Base-by-base conservation (phyloP, 2,113 vertebrate species). In the Picathartes gymnocephalus region DNA sequence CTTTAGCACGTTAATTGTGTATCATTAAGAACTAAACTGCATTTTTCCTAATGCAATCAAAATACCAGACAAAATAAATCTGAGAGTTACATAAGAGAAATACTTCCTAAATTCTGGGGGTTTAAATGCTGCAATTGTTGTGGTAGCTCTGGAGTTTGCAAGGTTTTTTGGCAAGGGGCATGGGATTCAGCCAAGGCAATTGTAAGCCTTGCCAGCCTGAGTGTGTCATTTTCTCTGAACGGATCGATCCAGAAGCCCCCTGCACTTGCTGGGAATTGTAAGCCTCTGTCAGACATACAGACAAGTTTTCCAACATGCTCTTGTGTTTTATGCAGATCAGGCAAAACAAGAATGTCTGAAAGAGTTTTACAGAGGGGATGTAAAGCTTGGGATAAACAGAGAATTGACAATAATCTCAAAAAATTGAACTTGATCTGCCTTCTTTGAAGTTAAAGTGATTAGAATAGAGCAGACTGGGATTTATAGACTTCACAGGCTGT, bases 361-460 rank as follows among this genome's bases (percentile, higher is more conserved):
- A 64, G 71, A 35, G 45, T 86, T 93, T 71, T 60, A 74, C 51
- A 65, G 53, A 88, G 21, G 9, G 11, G 51, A 86, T 28, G 21
- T 45, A 90, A 85, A 90, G 45, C 62, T 85, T 92, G 18, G 30
- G 61, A 82, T 88, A 91, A 95, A 90, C 28, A 90, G 48, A 71
- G 65, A 85, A 74, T 27, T 72, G 31, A 84, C 93, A 95, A 79
- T 37, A 78, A 88, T 66, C 40, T 88, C 60, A 53, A 64, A 86
- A 78, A 71, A 24, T 16, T n/a, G 30, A 72, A 91, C 57, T 65
- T 62, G 61, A 81, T 89, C 64, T 77, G 66, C 30, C 50, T 57
- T 56, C 84, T 86, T 87, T 92, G 90, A 93, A 95, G 93, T 91
- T 95, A 48, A 88, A 96, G 73, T 85, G 57, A 86, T 93, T 87